Evolutionary conservation across 2,888 invertebrate genomes (phyloP).

Genomic region (Colostygia pectinataria): DNA sequence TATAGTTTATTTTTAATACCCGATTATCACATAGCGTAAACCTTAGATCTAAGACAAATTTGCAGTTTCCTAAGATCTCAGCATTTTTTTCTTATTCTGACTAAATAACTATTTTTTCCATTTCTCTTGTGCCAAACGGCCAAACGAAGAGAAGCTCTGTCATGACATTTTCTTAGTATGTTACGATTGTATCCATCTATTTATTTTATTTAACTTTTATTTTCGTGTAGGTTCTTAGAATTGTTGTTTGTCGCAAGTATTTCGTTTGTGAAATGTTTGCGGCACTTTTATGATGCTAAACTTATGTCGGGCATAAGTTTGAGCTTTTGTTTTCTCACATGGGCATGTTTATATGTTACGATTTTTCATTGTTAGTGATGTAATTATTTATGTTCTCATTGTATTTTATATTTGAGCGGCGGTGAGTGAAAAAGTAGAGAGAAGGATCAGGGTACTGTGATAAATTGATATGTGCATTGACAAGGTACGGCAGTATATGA

Average conservation of each 20-base stretch:
- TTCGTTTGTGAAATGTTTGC: constrained; percentile 27
- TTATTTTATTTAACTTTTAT: constrained; percentile 63
- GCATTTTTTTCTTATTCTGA: constrained; percentile 55
- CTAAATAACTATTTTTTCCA: constrained; percentile 44
- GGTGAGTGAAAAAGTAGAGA: constrained; percentile 37
- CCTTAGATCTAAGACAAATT: constrained; percentile 52
- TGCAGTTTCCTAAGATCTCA: constrained; percentile 79
- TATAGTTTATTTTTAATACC: constrained; percentile 50
- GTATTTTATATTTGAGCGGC: constrained; percentile 45
- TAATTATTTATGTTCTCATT: constrained; percentile 35
- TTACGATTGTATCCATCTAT: constrained; percentile 59
- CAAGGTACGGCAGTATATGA: constrained; percentile 41
- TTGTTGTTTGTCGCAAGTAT: constrained; percentile 30
- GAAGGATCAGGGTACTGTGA: constrained; percentile 68
- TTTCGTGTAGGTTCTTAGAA: constrained; percentile 27
- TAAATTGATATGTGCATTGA: constrained; percentile 51
- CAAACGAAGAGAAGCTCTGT: constrained; percentile 63
- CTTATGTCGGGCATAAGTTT: constrained; percentile 27
- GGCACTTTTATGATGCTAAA: constrained; percentile 9
- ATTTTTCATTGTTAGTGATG: constrained; percentile 32
- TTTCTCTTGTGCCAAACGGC: constrained; percentile 74
- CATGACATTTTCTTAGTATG: constrained; percentile 67
- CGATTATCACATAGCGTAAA: constrained; percentile 35
- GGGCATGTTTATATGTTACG: constrained; percentile 21
- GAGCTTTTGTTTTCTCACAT: constrained; percentile 10